These are phyloP conservation scores for Drosophila biarmipes DNA, from an alignment of 1,140 invertebrate genomes.

Conservation along the genomic window DNA sequence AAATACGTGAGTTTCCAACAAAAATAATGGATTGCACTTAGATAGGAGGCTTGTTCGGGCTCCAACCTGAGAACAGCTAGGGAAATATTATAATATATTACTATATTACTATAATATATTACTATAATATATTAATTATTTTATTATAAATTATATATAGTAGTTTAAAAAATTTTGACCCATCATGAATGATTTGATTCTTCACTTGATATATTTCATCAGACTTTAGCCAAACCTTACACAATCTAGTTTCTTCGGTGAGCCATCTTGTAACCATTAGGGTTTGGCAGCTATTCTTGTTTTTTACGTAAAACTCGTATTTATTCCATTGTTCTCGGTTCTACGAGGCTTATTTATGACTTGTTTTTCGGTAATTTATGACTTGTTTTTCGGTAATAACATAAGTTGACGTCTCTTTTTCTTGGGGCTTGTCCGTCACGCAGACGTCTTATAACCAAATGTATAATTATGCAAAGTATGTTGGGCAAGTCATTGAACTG, in stretches of 20 bases:
- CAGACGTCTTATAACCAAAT: constrained; percentile 19
- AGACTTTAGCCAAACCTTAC: not conserved
- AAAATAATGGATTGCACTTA: constrained; percentile 2
- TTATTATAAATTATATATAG: no score
- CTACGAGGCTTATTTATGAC: constrained; percentile 8
- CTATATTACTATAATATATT: no score
- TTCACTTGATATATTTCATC: not conserved
- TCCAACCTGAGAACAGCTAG: no score
- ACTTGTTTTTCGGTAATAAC: constrained; percentile 11
- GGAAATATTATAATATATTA: no score
- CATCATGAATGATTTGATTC: no score
- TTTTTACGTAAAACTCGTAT: constrained; percentile 27
- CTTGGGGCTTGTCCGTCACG: constrained; percentile 9
- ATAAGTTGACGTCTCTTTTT: constrained; percentile 15
- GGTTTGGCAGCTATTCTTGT: not conserved
- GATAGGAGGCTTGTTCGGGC: constrained; percentile 9
- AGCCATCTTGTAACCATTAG: constrained; percentile 2
- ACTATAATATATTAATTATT: no score
- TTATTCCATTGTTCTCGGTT: constrained; percentile 7
- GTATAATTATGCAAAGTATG: constrained; percentile 29
- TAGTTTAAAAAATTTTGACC: no score
- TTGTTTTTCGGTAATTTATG: constrained; percentile 9
- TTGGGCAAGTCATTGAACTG: constrained; percentile 42
- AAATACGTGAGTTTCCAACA: constrained; percentile 47
- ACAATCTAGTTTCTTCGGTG: not conserved